A percentile compares a stretch with the other conserved stretches of the same genome.
phyloP scores from a whole-genome alignment of 2,888 invertebrate species.

The Plebejus argus region DNA sequence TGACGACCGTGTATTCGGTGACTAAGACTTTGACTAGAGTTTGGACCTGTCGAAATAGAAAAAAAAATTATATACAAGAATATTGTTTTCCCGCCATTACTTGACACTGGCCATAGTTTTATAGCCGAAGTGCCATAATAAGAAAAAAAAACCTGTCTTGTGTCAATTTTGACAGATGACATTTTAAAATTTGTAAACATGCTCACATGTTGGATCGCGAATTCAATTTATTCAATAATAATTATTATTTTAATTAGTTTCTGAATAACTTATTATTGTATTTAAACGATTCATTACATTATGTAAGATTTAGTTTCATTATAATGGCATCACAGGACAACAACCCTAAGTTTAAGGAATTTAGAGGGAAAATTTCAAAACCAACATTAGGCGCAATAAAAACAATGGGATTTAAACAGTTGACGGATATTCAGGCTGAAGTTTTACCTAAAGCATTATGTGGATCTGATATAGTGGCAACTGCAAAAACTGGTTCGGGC shows the following conservation, averaged over 20 bases:
- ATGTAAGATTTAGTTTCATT: neutral
- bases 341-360: constrained; percentile 71
- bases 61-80: too few species aligned
- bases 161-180: too few species aligned
- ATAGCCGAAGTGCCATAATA: too few species aligned
- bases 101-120: too few species aligned
- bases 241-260: neutral
- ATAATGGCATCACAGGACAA: neutral
- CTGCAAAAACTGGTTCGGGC: constrained; percentile 98
- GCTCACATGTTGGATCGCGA: neutral
- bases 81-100: too few species aligned
- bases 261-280: too few species aligned
- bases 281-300: neutral
- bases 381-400: constrained; percentile 87
- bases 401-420: constrained; percentile 93
- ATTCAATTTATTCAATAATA: neutral
- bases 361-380: constrained; percentile 85
- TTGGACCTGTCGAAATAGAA: too few species aligned
- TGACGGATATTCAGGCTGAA: constrained; percentile 96
- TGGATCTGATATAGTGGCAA: constrained; percentile 95
- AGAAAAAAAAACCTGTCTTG: too few species aligned
- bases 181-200: neutral
- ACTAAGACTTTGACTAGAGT: too few species aligned
- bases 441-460: constrained; percentile 92
- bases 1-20: too few species aligned